Conservation (phyloP, 2,797 vertebrate genomes). For the Hapalemur alaotrensis region DNA sequence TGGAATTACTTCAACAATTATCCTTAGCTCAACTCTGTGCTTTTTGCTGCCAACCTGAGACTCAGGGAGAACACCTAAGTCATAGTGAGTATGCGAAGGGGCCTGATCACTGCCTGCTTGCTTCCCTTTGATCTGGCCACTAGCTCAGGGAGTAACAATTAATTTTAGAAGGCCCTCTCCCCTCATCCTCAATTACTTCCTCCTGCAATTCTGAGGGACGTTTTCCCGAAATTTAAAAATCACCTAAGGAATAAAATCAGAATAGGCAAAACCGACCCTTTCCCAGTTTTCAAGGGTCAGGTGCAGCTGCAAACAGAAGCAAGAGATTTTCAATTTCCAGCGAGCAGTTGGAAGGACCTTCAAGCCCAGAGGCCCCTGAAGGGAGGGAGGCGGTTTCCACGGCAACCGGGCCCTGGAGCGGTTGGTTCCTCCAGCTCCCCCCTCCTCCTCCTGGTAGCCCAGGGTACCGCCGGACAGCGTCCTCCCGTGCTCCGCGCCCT, state of each 20-base stretch:
- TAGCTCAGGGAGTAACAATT: not conserved
- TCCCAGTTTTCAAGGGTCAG: conserved; percentile 35
- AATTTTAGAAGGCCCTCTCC: not conserved
- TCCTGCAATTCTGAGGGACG: not conserved
- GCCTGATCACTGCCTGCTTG: not conserved
- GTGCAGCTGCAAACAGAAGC: conserved; percentile 12
- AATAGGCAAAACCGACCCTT: conserved; percentile 24
- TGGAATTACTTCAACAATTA: not conserved
- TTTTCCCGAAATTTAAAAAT: conserved; percentile 6
- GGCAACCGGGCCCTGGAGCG: conserved; percentile 46
- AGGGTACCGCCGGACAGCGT: conserved; percentile 75
- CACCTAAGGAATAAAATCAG: conserved; percentile 16
- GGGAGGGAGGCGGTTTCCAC: conserved; percentile 73
- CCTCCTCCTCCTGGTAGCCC: conserved; percentile 43
- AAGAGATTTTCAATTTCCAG: conserved; percentile 40
- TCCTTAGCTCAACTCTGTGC: not conserved
- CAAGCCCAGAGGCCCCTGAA: conserved; percentile 41
- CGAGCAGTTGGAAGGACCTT: conserved; percentile 51
- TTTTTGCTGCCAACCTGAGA: not conserved
- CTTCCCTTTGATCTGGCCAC: not conserved
- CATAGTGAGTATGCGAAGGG: not conserved
- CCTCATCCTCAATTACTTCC: not conserved
- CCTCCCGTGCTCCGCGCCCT: conserved; percentile 65
- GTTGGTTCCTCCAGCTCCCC: not conserved
- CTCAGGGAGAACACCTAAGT: not conserved